These are phyloP conservation scores for Elysia chlorotica DNA, from an alignment of 1,140 invertebrate genomes.

Conservation along the genomic window DNA sequence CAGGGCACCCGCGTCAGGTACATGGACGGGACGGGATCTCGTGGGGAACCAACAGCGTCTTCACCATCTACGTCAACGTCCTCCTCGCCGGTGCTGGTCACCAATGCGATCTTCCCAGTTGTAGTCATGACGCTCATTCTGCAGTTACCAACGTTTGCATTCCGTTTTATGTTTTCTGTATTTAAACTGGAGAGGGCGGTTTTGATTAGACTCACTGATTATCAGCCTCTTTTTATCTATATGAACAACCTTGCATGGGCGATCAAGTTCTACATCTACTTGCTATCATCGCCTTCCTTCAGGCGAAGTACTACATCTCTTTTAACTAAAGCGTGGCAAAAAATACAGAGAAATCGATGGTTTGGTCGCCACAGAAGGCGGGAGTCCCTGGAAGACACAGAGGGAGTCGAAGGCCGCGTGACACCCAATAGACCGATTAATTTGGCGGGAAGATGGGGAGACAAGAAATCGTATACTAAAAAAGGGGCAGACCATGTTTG, in stretches of 20 bases:
- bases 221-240: constrained; percentile 11
- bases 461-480: too few species aligned
- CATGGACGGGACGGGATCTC: too few species aligned
- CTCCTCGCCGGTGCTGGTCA: not conserved
- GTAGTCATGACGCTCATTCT: constrained; percentile 11
- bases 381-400: too few species aligned
- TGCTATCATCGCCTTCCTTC: constrained; percentile 12
- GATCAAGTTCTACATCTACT: constrained; percentile 15
- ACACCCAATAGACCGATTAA: too few species aligned
- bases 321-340: too few species aligned
- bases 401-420: too few species aligned
- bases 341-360: too few species aligned
- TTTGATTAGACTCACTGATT: not conserved
- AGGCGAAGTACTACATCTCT: constrained; percentile 1
- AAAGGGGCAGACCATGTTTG: too few species aligned
- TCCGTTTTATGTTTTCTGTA: not conserved
- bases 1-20: not conserved
- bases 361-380: too few species aligned
- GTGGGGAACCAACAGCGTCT: too few species aligned
- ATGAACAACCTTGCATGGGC: constrained; percentile 3
- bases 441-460: too few species aligned
- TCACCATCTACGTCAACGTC: too few species aligned
- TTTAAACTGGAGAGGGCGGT: not conserved
- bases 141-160: not conserved
- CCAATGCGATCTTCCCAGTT: constrained; percentile 4